Conservation (phyloP, 2,888 invertebrate genomes). For the Xestia rhomboidea region DNA sequence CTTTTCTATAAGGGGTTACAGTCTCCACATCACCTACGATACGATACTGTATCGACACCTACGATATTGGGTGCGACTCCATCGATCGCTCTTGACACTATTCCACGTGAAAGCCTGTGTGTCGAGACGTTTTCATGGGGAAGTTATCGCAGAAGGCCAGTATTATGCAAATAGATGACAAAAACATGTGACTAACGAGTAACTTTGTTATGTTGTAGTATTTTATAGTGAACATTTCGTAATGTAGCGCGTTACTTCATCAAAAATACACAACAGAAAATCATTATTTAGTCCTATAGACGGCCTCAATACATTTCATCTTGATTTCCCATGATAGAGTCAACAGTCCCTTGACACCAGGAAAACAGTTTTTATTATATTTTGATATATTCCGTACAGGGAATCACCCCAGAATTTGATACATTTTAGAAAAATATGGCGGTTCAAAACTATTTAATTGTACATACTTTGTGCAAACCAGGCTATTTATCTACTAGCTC, state of each 20-base stretch:
- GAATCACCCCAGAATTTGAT: background rate
- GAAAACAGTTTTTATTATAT: background rate
- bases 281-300: background rate
- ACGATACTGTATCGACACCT: conserved; percentile 54
- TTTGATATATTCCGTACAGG: background rate
- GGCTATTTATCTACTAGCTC: background rate
- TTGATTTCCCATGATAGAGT: background rate
- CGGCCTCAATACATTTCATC: background rate
- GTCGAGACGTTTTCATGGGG: conserved; percentile 40
- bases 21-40: conserved; percentile 9
- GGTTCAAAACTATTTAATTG: background rate
- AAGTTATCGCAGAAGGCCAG: conserved; percentile 20
- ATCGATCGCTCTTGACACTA: conserved; percentile 70
- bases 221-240: background rate
- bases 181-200: background rate
- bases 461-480: background rate
- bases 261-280: background rate
- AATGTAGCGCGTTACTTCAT: background rate
- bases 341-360: background rate
- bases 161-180: background rate
- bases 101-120: conserved; percentile 66
- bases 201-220: background rate
- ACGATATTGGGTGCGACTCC: conserved; percentile 53
- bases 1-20: background rate
- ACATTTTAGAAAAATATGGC: background rate